These are phyloP conservation scores for Drosophila busckii DNA, from an alignment of 1,140 invertebrate genomes.

Conservation along the genomic window DNA sequence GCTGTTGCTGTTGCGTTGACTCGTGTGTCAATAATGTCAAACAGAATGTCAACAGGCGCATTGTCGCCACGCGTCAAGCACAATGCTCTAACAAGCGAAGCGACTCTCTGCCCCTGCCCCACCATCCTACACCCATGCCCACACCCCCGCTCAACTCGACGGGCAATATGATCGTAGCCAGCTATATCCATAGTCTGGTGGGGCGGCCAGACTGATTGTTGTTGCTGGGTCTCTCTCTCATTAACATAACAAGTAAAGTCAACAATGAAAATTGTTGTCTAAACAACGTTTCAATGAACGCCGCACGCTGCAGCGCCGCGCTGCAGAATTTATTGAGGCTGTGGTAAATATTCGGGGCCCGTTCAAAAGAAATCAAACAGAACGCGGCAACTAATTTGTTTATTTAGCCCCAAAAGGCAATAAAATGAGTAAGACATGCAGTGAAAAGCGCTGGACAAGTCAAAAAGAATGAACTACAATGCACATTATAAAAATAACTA, in stretches of 20 bases:
- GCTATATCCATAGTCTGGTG: conserved; percentile 4
- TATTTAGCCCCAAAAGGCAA: conserved; percentile 65
- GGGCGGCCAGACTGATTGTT: conserved; percentile 21
- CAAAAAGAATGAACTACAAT: background rate
- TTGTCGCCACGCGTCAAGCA: conserved; percentile 61
- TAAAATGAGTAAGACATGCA: conserved; percentile 48
- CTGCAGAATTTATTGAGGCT: conserved; percentile 75
- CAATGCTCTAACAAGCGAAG: conserved; percentile 22
- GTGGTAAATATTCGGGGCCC: conserved; percentile 73
- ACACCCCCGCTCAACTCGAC: background rate
- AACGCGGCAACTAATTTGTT: conserved; percentile 65
- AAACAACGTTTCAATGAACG: conserved; percentile 71
- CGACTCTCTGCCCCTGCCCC: background rate
- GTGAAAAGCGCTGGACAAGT: conserved; percentile 16
- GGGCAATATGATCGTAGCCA: conserved; percentile 18
- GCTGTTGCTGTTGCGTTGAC: conserved; percentile 30
- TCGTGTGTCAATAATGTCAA: conserved; percentile 74
- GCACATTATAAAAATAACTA: background rate
- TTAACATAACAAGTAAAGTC: conserved; percentile 76
- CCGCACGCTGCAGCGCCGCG: conserved; percentile 50
- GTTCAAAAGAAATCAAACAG: conserved; percentile 75
- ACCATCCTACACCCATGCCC: background rate
- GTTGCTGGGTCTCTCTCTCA: conserved; percentile 39
- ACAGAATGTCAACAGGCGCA: conserved; percentile 66
- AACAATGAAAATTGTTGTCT: conserved; percentile 76